phyloP scores from a whole-genome alignment of 2,888 invertebrate genomes.

The Conistra vaccinii region DNA sequence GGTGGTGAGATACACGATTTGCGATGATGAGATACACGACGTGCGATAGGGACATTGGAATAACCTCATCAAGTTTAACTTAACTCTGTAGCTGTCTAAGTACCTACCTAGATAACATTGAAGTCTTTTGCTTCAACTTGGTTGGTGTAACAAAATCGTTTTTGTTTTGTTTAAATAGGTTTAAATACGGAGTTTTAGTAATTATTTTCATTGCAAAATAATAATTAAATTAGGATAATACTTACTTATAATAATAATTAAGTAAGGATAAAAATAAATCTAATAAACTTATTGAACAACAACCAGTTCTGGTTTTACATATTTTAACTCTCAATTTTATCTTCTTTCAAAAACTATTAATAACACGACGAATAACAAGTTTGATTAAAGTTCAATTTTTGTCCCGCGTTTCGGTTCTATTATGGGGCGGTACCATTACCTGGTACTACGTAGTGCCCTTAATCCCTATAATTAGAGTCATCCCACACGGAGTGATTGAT shows the following conservation, averaged over 20 bases:
- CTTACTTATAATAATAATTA: neutral
- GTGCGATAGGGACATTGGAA: neutral
- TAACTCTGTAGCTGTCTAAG: neutral
- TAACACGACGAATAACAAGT: conserved; percentile 56
- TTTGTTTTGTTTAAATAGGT: no score
- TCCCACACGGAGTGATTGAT: conserved; percentile 88
- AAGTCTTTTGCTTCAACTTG: neutral
- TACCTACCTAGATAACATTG: neutral
- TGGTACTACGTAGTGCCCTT: conserved; percentile 74
- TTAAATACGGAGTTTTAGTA: no score
- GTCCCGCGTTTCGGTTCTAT: conserved; percentile 53
- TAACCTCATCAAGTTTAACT: neutral
- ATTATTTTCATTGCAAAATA: no score
- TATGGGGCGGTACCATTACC: conserved; percentile 76
- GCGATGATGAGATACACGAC: neutral
- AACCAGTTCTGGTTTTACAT: neutral
- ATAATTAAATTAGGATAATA: no score
- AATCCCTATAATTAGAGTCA: conserved; percentile 89
- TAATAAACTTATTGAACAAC: conserved; percentile 10
- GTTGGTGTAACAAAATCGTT: neutral
- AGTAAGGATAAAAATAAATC: neutral
- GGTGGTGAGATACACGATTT: neutral
- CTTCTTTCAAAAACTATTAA: conserved; percentile 52
- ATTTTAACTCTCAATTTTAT: conserved; percentile 14
- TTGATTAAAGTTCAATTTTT: conserved; percentile 63